phyloP scores from a whole-genome alignment of 92 coral and sea anemone species.

The Zoanthus solanderi region DNA sequence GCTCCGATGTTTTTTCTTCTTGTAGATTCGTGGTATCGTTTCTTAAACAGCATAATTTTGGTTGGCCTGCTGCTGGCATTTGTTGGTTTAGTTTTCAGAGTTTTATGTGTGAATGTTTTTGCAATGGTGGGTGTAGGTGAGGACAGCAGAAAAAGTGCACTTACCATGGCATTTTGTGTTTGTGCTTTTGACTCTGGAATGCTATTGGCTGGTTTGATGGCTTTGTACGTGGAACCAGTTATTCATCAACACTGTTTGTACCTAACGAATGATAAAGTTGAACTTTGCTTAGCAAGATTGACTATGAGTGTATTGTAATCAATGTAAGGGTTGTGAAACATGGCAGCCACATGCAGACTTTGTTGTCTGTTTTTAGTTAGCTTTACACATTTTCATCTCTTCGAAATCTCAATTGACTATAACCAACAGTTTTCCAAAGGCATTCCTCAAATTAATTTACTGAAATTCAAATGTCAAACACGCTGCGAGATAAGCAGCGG shows the following conservation, averaged over 20 bases:
- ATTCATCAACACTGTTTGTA: conserved; percentile 17
- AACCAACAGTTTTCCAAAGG: background rate
- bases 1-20: conserved; percentile 2
- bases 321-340: background rate
- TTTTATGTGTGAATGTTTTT: conserved; percentile 14
- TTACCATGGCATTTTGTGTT: conserved; percentile 6
- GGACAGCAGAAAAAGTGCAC: conserved; percentile 18
- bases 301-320: conserved; percentile 2
- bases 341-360: conserved; percentile 16
- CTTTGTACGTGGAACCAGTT: conserved; percentile 23
- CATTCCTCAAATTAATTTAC: background rate
- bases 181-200: conserved; percentile 16
- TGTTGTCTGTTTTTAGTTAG: conserved; percentile 22
- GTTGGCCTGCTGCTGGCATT: conserved; percentile 13
- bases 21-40: conserved; percentile 35
- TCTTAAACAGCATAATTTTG: conserved; percentile 23
- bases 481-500: background rate
- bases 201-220: conserved; percentile 11
- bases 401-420: background rate
- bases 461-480: conserved; percentile 16
- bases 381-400: background rate
- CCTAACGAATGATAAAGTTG: conserved; percentile 1
- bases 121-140: conserved; percentile 28
- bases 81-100: conserved; percentile 24
- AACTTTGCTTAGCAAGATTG: conserved; percentile 26